Conservation (phyloP, 2,797 vertebrate species). For the Oreochromis mossambicus region DNA sequence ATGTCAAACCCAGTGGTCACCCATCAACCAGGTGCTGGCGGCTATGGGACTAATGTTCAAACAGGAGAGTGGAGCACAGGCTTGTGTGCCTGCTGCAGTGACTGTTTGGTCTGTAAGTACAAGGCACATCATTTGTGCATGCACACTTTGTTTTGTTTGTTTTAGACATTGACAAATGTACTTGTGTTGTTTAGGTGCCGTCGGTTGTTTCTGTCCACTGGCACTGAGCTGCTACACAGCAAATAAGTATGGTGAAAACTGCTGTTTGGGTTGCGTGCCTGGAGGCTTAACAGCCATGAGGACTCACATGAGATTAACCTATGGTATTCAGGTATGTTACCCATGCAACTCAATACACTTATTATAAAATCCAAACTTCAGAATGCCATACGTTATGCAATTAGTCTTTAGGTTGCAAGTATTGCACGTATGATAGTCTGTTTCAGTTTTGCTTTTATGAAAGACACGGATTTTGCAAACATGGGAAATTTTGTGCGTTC, state of each 20-base stretch:
- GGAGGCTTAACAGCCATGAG: constrained; percentile 79
- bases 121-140: neutral
- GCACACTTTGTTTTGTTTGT: neutral
- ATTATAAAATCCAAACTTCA: neutral
- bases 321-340: constrained; percentile 77
- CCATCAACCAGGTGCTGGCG: constrained; percentile 66
- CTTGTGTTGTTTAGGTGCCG: constrained; percentile 60
- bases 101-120: constrained; percentile 79
- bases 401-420: neutral
- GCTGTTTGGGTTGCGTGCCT: constrained; percentile 73
- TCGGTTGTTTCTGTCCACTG: constrained; percentile 73
- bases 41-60: constrained; percentile 81
- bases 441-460: constrained; percentile 3
- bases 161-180: neutral
- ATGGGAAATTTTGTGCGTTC: constrained; percentile 1
- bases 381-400: neutral
- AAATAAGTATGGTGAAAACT: constrained; percentile 79
- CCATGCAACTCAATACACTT: neutral
- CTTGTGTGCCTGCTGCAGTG: constrained; percentile 76
- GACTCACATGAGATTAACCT: constrained; percentile 86
- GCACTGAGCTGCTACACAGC: constrained; percentile 76
- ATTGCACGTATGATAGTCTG: neutral
- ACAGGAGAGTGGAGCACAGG: constrained; percentile 82
- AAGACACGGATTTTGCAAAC: constrained; percentile 22
- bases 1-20: constrained; percentile 80